phyloP scores from a whole-genome alignment of 53 echinoderm and acorn worm genomes.

The Paracentrotus lividus region DNA sequence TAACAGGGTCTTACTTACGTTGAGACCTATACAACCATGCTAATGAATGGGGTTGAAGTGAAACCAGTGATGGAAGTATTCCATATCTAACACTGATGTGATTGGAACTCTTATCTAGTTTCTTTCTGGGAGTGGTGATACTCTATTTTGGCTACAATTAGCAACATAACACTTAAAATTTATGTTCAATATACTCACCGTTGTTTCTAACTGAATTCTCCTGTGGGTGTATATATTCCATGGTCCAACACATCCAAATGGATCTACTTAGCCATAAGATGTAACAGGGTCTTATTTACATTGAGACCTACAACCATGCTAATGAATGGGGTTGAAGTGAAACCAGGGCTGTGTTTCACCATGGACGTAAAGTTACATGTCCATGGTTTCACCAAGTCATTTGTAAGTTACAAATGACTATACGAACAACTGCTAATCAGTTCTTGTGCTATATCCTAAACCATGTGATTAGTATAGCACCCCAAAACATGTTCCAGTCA shows the following conservation, averaged over 20 bases:
- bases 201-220: not conserved
- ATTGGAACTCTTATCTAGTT: not conserved
- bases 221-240: not conserved
- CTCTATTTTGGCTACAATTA: too few relatives aligned
- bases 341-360: too few relatives aligned
- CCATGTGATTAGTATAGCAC: too few relatives aligned
- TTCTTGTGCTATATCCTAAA: too few relatives aligned
- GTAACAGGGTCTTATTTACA: not conserved
- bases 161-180: too few relatives aligned
- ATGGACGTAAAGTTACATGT: too few relatives aligned
- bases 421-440: too few relatives aligned
- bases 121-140: not conserved
- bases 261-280: not conserved
- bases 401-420: too few relatives aligned
- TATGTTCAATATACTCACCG: too few relatives aligned
- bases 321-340: not conserved
- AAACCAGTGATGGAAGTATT: not conserved
- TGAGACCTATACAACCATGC: not conserved
- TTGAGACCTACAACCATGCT: not conserved
- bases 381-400: too few relatives aligned
- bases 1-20: not conserved
- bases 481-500: too few relatives aligned
- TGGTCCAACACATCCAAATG: not conserved
- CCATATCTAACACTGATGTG: conserved; percentile 28
- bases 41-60: not conserved